Percentiles rank a stretch among this genome's conserved stretches.
These are phyloP conservation scores for Leptothorax acervorum DNA, from an alignment of 2,888 invertebrate species.

Conservation along the genomic window DNA sequence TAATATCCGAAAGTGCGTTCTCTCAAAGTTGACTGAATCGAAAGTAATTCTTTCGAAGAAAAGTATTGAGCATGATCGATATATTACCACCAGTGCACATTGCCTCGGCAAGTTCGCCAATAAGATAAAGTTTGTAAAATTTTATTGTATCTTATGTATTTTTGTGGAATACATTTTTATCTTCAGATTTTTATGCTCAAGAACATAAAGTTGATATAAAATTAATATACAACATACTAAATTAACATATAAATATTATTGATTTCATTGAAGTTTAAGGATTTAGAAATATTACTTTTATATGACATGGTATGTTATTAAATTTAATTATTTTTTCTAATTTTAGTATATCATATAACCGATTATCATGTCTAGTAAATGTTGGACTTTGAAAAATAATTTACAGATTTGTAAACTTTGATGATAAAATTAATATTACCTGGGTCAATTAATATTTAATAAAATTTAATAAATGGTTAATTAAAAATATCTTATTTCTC, in stretches of 20 bases:
- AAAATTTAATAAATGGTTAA: background rate
- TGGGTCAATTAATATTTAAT: conserved; percentile 3
- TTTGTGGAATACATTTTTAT: background rate
- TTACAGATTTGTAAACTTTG: background rate
- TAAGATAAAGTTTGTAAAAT: conserved; percentile 17
- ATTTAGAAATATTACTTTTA: background rate
- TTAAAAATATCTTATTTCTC: background rate
- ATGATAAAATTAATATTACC: background rate
- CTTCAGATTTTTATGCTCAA: background rate
- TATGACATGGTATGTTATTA: background rate
- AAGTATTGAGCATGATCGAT: background rate
- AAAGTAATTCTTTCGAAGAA: background rate
- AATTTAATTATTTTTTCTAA: background rate
- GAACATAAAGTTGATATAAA: conserved; percentile 14
- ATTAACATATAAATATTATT: background rate
- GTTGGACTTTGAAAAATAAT: conserved; percentile 1
- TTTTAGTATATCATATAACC: background rate
- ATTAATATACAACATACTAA: background rate
- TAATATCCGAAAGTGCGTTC: background rate
- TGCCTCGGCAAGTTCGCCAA: background rate
- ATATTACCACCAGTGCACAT: background rate
- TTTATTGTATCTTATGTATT: background rate
- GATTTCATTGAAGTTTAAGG: background rate
- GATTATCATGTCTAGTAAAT: background rate
- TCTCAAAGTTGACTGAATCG: background rate